These are phyloP conservation scores for Heliconius cydno DNA, from an alignment of 2,888 invertebrate genomes.

Conservation along the genomic window DNA sequence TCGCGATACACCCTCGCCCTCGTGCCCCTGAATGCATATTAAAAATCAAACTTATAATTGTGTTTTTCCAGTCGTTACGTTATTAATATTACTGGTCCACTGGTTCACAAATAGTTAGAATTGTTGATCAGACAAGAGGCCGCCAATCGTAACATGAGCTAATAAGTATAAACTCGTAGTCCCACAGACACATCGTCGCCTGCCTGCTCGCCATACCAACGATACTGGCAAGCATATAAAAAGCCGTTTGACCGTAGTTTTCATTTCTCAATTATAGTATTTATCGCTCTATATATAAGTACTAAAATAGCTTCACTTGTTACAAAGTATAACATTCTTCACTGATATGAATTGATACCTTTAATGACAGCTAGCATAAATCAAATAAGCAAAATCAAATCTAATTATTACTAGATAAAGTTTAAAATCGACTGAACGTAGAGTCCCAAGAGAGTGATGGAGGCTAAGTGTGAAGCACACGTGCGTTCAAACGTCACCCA, in stretches of 20 bases:
- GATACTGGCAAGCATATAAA: conserved; percentile 53
- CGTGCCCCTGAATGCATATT: too few relatives aligned
- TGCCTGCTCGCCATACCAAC: conserved; percentile 74
- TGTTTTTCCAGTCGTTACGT: not conserved
- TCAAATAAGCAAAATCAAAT: conserved; percentile 47
- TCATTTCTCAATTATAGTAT: conserved; percentile 48
- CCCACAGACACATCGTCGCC: conserved; percentile 80
- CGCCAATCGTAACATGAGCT: conserved; percentile 71
- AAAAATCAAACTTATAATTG: not conserved
- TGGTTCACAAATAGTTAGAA: conserved; percentile 26
- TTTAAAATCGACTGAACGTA: conserved; percentile 53
- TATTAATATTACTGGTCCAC: conserved; percentile 5
- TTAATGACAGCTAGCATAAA: conserved; percentile 56
- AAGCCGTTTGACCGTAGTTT: conserved; percentile 53
- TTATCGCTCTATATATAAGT: conserved; percentile 50
- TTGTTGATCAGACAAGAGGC: conserved; percentile 62
- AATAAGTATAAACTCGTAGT: conserved; percentile 59
- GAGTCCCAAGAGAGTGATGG: conserved; percentile 52
- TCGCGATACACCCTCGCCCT: too few relatives aligned
- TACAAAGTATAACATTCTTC: conserved; percentile 63
- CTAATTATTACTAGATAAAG: conserved; percentile 47
- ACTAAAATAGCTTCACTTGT: conserved; percentile 47
- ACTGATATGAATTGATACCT: conserved; percentile 58
- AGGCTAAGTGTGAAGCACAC: conserved; percentile 73
- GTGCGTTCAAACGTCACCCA: conserved; percentile 77